Evolutionary conservation across 2,797 vertebrate genomes (phyloP).

Genomic region (Eulemur rubriventer): DNA sequence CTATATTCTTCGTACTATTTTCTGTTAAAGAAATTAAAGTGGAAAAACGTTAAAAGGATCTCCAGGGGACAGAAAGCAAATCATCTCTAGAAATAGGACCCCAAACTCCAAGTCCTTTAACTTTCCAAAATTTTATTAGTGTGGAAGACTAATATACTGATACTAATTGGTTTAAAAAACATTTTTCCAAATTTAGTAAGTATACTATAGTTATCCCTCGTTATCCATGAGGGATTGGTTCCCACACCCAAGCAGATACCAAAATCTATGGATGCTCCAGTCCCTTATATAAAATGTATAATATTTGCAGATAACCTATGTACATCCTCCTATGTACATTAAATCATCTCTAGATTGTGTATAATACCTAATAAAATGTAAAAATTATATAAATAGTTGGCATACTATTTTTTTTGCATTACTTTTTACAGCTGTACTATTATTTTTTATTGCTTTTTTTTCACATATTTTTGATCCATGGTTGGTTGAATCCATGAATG

Average conservation of each 20-base stretch:
- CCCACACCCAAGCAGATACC: background rate
- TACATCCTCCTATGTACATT: background rate
- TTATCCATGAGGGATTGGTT: background rate
- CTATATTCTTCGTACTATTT: background rate
- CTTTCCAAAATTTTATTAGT: background rate
- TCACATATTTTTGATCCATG: background rate
- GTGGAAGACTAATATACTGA: background rate
- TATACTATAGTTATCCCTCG: background rate
- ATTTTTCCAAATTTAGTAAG: background rate
- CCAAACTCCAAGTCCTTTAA: background rate
- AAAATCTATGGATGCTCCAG: background rate
- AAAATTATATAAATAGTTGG: background rate
- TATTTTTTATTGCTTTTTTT: background rate
- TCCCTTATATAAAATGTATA: background rate
- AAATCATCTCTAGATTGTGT: background rate
- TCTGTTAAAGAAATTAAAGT: conserved; percentile 7
- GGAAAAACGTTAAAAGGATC: background rate
- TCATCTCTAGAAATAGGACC: background rate
- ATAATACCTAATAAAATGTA: background rate
- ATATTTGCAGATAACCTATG: background rate
- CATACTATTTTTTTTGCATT: background rate
- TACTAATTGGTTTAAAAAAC: conserved; percentile 16
- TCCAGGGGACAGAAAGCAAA: background rate
- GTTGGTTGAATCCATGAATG: background rate
- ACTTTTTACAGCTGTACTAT: background rate